Conservation (phyloP, 1,140 invertebrate genomes). For the Eumeta japonica region DNA sequence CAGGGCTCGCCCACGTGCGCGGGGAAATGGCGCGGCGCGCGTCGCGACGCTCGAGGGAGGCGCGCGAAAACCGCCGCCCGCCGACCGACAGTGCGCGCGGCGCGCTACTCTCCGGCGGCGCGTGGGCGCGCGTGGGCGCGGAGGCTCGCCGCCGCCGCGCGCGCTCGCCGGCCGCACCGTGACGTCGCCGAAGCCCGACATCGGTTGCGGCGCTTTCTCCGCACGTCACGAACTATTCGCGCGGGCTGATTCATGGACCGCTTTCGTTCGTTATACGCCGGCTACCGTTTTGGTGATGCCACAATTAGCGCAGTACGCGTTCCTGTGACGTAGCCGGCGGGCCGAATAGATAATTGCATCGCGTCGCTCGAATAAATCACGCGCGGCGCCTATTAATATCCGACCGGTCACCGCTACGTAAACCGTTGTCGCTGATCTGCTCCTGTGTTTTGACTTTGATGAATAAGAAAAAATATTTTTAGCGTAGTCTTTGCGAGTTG, state of each 20-base stretch:
- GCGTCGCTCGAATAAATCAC: conserved; percentile 43
- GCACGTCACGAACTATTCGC: background rate
- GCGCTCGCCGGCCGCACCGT: conserved; percentile 4
- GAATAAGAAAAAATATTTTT: too few relatives aligned
- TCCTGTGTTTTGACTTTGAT: too few relatives aligned
- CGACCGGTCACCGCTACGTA: conserved; percentile 34
- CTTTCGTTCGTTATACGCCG: conserved; percentile 27
- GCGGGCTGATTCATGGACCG: conserved; percentile 42
- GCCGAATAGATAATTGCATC: conserved; percentile 34
- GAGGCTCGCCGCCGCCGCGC: conserved; percentile 36
- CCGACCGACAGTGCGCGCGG: conserved; percentile 35
- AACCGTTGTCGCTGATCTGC: too few relatives aligned
- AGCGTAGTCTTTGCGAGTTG: too few relatives aligned
- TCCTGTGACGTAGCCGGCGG: conserved; percentile 39
- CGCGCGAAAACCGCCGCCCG: conserved; percentile 45
- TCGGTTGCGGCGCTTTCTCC: conserved; percentile 34
- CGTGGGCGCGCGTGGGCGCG: conserved; percentile 31
- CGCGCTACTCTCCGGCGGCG: conserved; percentile 13
- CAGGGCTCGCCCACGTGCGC: conserved; percentile 49
- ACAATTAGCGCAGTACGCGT: conserved; percentile 42
- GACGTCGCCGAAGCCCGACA: conserved; percentile 16
- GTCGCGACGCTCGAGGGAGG: conserved; percentile 42
- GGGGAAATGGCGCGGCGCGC: conserved; percentile 52
- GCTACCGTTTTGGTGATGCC: conserved; percentile 46
- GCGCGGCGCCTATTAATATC: conserved; percentile 38